A percentile compares a stretch with the other conserved stretches of the same genome.
Evolutionary conservation across 1,140 invertebrate genomes (phyloP).

Genomic region (Macrostomum lignano): DNA sequence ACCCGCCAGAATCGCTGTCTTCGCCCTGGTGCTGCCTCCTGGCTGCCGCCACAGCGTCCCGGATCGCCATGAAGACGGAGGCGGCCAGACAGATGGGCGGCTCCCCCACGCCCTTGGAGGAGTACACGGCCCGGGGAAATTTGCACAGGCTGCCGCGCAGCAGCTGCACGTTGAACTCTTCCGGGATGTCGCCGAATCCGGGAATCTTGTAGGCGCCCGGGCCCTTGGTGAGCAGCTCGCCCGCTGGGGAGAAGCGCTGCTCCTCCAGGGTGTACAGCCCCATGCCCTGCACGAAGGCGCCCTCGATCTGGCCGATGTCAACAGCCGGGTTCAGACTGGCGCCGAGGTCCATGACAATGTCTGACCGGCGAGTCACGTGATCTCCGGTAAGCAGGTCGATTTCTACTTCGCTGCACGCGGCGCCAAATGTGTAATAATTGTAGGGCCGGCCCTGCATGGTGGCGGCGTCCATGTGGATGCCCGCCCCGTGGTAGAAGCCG

Average conservation of each 20-base stretch:
- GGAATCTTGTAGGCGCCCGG: conserved; percentile 81
- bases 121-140: conserved; percentile 62
- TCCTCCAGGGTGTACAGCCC: conserved; percentile 69
- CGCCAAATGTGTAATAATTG: conserved; percentile 11
- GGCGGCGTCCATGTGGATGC: too few relatives aligned
- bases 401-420: conserved; percentile 27
- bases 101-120: conserved; percentile 81
- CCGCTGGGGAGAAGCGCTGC: conserved; percentile 49
- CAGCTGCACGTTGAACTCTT: conserved; percentile 64
- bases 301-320: too few relatives aligned
- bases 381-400: conserved; percentile 32
- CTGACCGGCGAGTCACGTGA: conserved; percentile 34
- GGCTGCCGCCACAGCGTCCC: too few relatives aligned
- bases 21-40: too few relatives aligned
- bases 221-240: conserved; percentile 47
- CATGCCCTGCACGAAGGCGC: conserved; percentile 44
- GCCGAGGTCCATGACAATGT: conserved; percentile 85
- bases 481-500: conserved; percentile 62
- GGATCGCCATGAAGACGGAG: conserved; percentile 58
- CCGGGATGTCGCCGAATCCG: conserved; percentile 53
- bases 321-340: too few relatives aligned
- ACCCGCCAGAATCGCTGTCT: too few relatives aligned
- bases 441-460: too few relatives aligned
- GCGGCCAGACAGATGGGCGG: conserved; percentile 63
- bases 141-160: conserved; percentile 56